These are phyloP conservation scores for Hypocryptadius cinnamomeus DNA, from an alignment of 2,113 vertebrate genomes.

Conservation along the genomic window DNA sequence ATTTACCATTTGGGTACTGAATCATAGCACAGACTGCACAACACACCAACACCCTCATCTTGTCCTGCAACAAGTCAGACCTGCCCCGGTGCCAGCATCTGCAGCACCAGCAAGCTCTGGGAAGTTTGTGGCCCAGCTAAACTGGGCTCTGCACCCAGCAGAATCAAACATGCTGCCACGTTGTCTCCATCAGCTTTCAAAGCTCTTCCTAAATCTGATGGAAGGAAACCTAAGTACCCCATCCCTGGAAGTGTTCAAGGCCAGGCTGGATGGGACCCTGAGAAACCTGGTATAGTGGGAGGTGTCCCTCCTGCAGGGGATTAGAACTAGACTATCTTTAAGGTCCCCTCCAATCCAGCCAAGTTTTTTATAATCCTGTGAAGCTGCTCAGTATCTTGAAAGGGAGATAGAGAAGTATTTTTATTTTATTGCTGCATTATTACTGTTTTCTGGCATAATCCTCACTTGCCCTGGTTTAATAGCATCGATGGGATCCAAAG, in stretches of 20 bases:
- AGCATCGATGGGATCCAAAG: background rate
- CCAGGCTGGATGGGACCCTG: background rate
- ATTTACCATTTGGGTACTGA: background rate
- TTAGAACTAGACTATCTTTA: background rate
- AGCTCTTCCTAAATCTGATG: background rate
- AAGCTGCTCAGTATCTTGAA: background rate
- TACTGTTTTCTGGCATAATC: background rate
- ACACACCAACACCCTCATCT: fast-evolving
- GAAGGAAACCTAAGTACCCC: background rate
- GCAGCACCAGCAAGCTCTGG: fast-evolving
- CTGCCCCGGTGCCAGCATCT: background rate
- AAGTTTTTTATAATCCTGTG: background rate
- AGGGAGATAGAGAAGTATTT: background rate
- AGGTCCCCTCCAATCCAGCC: background rate
- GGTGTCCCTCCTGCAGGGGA: background rate
- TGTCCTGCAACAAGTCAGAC: background rate
- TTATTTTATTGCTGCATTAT: background rate
- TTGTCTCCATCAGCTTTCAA: background rate
- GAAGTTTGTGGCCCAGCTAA: background rate
- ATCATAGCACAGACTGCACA: background rate
- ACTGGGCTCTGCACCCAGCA: background rate
- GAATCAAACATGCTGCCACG: background rate
- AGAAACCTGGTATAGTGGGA: background rate
- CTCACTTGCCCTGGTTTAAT: background rate
- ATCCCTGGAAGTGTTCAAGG: background rate